A percentile compares a stretch with the other conserved stretches of the same genome.
Conservation (phyloP, 2,113 vertebrate species). For the Rhizomys pruinosus region DNA sequence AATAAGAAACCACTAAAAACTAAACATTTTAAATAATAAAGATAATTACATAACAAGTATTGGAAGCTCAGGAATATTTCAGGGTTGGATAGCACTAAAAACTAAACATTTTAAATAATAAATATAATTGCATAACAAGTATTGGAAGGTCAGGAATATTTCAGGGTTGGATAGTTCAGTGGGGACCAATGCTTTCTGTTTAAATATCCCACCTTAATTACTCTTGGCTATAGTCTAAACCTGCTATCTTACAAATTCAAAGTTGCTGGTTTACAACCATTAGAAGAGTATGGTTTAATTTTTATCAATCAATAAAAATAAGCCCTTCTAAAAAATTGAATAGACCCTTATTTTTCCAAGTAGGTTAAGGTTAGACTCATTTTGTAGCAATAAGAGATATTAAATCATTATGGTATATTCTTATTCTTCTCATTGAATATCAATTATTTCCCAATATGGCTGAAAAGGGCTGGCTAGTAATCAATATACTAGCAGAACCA, state of each 20-base stretch:
- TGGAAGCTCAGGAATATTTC: not conserved
- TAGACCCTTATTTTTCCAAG: not conserved
- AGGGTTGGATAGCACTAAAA: not conserved
- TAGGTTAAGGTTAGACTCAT: not conserved
- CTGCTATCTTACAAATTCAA: not conserved
- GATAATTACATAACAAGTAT: not conserved
- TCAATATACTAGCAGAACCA: not conserved
- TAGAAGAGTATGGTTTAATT: not conserved
- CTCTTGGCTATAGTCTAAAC: not conserved
- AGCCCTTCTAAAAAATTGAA: not conserved
- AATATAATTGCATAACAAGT: not conserved
- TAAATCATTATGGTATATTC: no score
- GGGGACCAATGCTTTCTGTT: not conserved
- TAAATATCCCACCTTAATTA: not conserved
- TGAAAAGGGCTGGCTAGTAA: not conserved
- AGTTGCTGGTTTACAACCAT: not conserved
- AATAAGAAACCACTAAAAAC: not conserved
- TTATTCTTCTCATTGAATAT: not conserved
- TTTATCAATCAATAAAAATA: not conserved
- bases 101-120: not conserved
- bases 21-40: not conserved
- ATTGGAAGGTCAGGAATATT: not conserved
- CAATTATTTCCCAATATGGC: not conserved
- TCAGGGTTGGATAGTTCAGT: not conserved
- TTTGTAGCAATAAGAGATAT: not conserved